Base-by-base conservation (phyloP, 2,888 invertebrate genomes). In the Troides oblongomaculatus region DNA sequence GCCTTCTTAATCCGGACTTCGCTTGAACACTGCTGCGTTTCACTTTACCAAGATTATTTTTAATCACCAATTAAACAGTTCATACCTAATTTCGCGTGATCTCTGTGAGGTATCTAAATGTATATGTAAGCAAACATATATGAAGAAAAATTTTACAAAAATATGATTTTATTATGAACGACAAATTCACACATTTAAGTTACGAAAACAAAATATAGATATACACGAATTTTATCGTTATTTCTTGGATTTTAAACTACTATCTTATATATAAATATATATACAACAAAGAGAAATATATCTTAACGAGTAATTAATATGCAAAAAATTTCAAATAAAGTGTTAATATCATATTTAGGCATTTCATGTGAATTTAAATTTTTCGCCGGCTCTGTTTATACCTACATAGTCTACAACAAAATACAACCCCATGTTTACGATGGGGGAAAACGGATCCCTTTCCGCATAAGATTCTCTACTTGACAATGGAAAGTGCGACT, bases 361-460 rank as follows among this genome's bases (percentile, higher is more conserved):
- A 60, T 50, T 5, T n/a, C 17, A 46, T 17, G 8, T n/a, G 18
- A 25, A 58, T 58, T n/a, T 8, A 7, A 58, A 25, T 23, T 46
- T 4, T 3, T 8, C 17, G 58, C 4, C 64, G 57, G 39, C 43
- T 71, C 61, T 60, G 59, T 43, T 67, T 74, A 72, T 56, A 65
- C 63, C 64, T 69, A 39, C 67, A 69, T 85, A 77, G 72, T 89
- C 89, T 88, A 78, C 75, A 78, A 76, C 80, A 80, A 85, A 88
- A 87, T 84, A 89, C 82, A 83, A 82, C 80, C 81, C 87, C 76
- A 81, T 87, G 87, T 89, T 90, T 89, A 88, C 88, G 87, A 87
- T 86, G 82, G 88, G 89, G 91, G 87, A 88, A 86, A 84, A 78
- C 80, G 79, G 77, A 78, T 82, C 88, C 89, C 88, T 86, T 83